phyloP scores from a whole-genome alignment of 2,888 invertebrate genomes.

The Tetranychus piercei region DNA sequence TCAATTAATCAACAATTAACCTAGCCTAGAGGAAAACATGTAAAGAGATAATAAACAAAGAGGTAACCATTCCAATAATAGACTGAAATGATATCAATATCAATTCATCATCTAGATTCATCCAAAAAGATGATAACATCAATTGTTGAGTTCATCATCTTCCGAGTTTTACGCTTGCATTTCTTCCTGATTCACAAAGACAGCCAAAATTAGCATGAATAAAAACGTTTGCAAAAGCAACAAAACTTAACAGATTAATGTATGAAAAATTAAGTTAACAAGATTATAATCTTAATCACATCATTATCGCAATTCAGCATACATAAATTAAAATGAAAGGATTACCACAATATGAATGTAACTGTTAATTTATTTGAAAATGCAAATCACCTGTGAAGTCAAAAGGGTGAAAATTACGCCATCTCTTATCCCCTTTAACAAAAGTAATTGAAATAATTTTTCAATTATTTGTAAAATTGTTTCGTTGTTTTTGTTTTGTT shows the following conservation, averaged over 20 bases:
- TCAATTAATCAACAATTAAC: slow-evolving; percentile 1
- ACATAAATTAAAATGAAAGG: not conserved
- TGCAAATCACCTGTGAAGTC: too few relatives aligned
- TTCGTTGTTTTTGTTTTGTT: too few relatives aligned
- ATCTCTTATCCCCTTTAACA: too few relatives aligned
- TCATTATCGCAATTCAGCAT: not conserved
- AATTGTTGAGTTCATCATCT: too few relatives aligned
- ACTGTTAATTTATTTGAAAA: too few relatives aligned
- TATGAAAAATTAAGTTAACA: not conserved
- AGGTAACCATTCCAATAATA: not conserved
- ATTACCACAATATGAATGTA: not conserved
- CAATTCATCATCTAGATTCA: too few relatives aligned
- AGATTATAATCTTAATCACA: not conserved
- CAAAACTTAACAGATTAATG: not conserved
- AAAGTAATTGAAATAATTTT: too few relatives aligned
- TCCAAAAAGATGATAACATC: too few relatives aligned
- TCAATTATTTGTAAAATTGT: too few relatives aligned
- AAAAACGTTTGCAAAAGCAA: not conserved
- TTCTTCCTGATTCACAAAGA: not conserved
- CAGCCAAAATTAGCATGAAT: not conserved
- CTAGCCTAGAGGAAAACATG: not conserved
- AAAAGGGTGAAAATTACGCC: too few relatives aligned
- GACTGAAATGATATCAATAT: too few relatives aligned
- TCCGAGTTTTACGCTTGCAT: too few relatives aligned
- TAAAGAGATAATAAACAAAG: not conserved